Conservation (phyloP, 2,797 vertebrate genomes). For the Rhyacichthys aspro region DNA sequence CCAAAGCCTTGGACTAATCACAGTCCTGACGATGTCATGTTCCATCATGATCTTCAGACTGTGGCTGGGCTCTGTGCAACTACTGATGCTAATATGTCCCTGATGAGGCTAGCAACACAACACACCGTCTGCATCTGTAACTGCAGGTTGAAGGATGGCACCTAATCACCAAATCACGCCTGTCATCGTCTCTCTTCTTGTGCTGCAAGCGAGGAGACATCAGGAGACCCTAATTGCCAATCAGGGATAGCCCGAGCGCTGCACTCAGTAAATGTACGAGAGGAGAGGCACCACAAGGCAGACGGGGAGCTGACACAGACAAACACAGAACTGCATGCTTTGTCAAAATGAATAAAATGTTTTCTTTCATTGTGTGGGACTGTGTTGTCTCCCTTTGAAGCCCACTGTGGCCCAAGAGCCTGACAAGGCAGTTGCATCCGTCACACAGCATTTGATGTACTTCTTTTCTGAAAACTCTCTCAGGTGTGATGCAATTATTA, state of each 20-base stretch:
- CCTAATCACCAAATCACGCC: constrained; percentile 44
- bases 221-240: constrained; percentile 49
- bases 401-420: constrained; percentile 11
- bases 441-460: constrained; percentile 12
- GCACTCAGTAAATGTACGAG: background rate
- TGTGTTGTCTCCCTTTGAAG: constrained; percentile 26
- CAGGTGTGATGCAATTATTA: constrained; percentile 33
- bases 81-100: constrained; percentile 39
- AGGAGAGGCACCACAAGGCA: constrained; percentile 17
- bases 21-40: constrained; percentile 13
- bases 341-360: constrained; percentile 7
- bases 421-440: constrained; percentile 10
- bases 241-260: constrained; percentile 37
- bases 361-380: constrained; percentile 1
- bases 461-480: constrained; percentile 10
- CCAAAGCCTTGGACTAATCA: constrained; percentile 53
- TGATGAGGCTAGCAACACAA: constrained; percentile 41
- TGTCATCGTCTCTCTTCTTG: constrained; percentile 23
- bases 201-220: background rate
- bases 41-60: constrained; percentile 52
- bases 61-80: constrained; percentile 29
- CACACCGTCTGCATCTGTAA: constrained; percentile 32
- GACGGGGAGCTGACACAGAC: constrained; percentile 12
- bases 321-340: constrained; percentile 17
- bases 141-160: constrained; percentile 42